Base-by-base conservation (phyloP, 2,888 invertebrate genomes). In the Drosophila flavopinicola region DNA sequence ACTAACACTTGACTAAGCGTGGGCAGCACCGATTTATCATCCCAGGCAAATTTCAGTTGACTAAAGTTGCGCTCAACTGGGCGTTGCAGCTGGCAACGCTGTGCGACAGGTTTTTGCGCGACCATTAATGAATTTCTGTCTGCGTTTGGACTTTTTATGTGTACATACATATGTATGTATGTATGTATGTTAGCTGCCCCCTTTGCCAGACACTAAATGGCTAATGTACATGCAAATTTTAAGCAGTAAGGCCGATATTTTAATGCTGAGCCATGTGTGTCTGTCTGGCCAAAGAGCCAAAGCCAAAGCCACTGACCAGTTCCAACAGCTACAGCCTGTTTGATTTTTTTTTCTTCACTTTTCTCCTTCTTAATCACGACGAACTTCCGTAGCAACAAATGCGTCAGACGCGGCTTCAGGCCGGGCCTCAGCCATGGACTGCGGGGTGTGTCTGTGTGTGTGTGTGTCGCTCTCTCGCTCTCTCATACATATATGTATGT, bases 331-430 rank as follows among this genome's bases (percentile, higher is more conserved):
- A 30, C 7, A 82, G 82, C 68, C 71, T 59, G 78, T 78, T 74
- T 76, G 29, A 29, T 45, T 44, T 33, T 29, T 20, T 17, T 44
- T 35, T 25, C 13, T 33, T 9, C 15, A 15, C n/a, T 7, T 38
- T 35, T 33, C 17, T 32, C 23, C 23, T 25, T 39, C 29, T 25
- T 85, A 82, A 76, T 85, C 84, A 82, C 73, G 69, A 82, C 73
- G 69, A 77, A 85, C 86, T 82, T 82, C 82, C 82, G 82, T 84
- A 77, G 82, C 86, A 85, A 84, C 84, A 84, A 76, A 77, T 82
- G 79, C 80, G 80, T 80, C 82, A 83, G 76, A 44, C 23, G 9
- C 35, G 47, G 44, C 44, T 42, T 56, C 17, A 58, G 37, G 44
- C 32, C 67, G 15, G 60, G 68, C 68, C 67, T 61, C 30, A 66